Conservation (phyloP, 2,797 vertebrate species). For the Neosalanx taihuensis region DNA sequence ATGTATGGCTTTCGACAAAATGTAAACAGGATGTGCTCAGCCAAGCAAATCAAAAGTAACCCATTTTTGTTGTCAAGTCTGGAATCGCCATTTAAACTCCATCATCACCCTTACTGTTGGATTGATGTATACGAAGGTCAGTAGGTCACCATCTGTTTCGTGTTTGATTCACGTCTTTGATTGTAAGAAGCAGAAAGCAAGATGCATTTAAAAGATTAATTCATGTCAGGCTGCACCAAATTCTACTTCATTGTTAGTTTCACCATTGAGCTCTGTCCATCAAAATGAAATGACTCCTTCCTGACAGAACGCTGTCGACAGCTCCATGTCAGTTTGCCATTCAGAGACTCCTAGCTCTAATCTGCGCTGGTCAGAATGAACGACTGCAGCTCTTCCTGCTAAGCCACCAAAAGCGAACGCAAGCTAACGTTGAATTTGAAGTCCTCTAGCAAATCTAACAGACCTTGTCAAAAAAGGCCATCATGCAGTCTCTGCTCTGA, state of each 20-base stretch:
- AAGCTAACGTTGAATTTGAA: background rate
- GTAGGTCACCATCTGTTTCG: background rate
- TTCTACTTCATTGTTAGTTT: conserved; percentile 39
- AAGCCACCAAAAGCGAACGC: no score
- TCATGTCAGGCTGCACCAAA: conserved; percentile 23
- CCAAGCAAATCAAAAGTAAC: background rate
- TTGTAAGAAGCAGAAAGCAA: conserved; percentile 9
- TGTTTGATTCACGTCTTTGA: conserved; percentile 1
- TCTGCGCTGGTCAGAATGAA: background rate
- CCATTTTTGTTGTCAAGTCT: background rate
- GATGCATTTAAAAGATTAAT: background rate
- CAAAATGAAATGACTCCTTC: conserved; percentile 46
- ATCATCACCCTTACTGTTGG: conserved; percentile 17
- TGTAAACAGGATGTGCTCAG: background rate
- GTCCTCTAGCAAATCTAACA: background rate
- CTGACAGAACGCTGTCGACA: conserved; percentile 39
- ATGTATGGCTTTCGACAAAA: no score
- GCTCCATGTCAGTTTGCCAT: conserved; percentile 41
- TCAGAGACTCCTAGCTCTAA: conserved; percentile 15
- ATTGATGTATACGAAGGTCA: conserved; percentile 27
- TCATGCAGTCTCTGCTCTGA: background rate
- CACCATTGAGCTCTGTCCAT: conserved; percentile 53
- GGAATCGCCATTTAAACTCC: background rate
- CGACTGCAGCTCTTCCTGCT: background rate
- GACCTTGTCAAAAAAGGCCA: background rate